Evolutionary conservation across 2,113 vertebrate genomes (phyloP).

Genomic region (Arvicanthis niloticus): DNA sequence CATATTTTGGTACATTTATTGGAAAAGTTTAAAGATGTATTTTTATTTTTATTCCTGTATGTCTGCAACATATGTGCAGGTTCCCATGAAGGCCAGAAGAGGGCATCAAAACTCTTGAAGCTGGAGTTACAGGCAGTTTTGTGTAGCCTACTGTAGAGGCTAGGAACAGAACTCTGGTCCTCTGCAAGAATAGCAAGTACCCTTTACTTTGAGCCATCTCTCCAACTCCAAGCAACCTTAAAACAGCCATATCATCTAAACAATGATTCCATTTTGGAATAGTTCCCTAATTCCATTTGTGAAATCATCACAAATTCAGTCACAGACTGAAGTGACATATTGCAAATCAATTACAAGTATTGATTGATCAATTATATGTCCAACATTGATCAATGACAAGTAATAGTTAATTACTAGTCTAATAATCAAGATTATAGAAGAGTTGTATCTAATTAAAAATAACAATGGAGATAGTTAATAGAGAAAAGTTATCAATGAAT

Average conservation of each 20-base stretch:
- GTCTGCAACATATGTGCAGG: not conserved
- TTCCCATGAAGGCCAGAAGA: not conserved
- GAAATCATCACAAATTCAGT: not conserved
- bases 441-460: constrained; percentile 38
- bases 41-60: not conserved
- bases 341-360: not conserved
- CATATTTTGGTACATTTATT: not conserved
- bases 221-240: not conserved
- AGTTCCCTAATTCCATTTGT: not conserved
- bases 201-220: not conserved
- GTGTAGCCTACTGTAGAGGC: not conserved
- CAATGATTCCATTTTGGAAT: not conserved
- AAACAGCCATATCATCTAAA: constrained; percentile 20
- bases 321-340: not conserved
- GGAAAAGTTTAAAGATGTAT: not conserved
- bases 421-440: constrained; percentile 24
- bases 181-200: not conserved
- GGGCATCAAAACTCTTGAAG: not conserved
- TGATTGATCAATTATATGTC: not conserved
- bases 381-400: not conserved
- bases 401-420: not conserved
- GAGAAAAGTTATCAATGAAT: not conserved
- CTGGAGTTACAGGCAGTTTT: not conserved
- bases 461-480: not conserved
- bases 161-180: not conserved